A percentile compares a stretch with the other conserved stretches of the same genome.
Conservation (phyloP, 2,113 vertebrate species). For the Todiramphus saurophagus region DNA sequence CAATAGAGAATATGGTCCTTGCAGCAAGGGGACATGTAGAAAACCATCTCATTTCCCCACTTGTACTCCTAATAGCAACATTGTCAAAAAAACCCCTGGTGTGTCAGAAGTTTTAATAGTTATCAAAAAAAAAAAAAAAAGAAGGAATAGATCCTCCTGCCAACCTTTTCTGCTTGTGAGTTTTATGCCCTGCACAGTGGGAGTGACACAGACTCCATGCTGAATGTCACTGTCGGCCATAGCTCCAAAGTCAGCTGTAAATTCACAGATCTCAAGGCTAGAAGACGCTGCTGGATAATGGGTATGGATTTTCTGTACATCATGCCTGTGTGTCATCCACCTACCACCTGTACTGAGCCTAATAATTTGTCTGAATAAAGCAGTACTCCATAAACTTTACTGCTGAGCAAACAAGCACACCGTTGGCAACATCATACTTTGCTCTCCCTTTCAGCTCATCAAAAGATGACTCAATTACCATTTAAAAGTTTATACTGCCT, state of each 20-base stretch:
- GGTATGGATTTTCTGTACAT: slow-evolving; percentile 49
- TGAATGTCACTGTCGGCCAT: not conserved
- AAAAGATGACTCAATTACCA: slow-evolving; percentile 53
- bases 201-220: not conserved
- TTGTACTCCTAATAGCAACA: not conserved
- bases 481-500: slow-evolving; percentile 37
- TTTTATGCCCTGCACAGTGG: not conserved
- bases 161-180: not conserved
- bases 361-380: slow-evolving; percentile 50
- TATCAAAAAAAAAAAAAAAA: not conserved
- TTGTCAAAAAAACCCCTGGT: fast-evolving
- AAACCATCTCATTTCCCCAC: not conserved
- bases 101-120: not conserved
- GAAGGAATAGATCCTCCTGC: not conserved
- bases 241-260: not conserved
- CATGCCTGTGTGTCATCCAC: slow-evolving; percentile 9
- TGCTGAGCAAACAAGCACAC: slow-evolving; percentile 48
- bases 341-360: slow-evolving; percentile 25
- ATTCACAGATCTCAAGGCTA: not conserved
- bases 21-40: not conserved
- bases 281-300: slow-evolving; percentile 4
- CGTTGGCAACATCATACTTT: not conserved
- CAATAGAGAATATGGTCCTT: not conserved
- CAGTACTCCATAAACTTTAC: slow-evolving; percentile 49
- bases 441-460: slow-evolving; percentile 23